Evolutionary conservation across 2,888 invertebrate species (phyloP).

Genomic region (Branchipolynoe longqiensis): DNA sequence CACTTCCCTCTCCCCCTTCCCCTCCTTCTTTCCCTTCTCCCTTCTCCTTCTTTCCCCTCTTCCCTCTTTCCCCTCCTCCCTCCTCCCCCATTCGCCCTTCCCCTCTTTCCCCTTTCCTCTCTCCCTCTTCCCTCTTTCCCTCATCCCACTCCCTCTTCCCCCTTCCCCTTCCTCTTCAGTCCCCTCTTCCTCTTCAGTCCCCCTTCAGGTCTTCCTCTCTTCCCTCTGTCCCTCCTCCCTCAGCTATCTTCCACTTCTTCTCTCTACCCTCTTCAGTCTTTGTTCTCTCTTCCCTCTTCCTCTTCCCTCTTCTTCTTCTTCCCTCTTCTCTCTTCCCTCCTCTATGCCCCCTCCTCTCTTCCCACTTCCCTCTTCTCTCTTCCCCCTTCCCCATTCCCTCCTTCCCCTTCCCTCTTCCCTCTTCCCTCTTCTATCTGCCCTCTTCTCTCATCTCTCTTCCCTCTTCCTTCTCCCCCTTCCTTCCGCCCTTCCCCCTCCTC

Average conservation of each 20-base stretch:
- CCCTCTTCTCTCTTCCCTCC: no score
- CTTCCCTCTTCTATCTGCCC: no score
- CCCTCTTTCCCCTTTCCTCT: background rate
- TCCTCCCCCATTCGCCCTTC: background rate
- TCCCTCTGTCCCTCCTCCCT: background rate
- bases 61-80: background rate
- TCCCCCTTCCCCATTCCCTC: no score
- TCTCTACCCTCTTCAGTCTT: background rate
- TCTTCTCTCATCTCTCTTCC: no score
- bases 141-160: background rate
- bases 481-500: no score
- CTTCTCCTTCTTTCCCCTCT: background rate
- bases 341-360: no score
- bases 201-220: background rate
- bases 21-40: background rate
- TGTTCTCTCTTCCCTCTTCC: no score
- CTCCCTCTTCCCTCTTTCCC: background rate
- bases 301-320: no score
- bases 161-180: background rate
- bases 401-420: no score
- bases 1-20: background rate
- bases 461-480: no score
- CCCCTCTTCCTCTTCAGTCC: background rate
- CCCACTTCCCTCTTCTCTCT: no score
- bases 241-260: background rate